Conservation (phyloP, 2,797 vertebrate species). For the Rhabdomys pumilio region DNA sequence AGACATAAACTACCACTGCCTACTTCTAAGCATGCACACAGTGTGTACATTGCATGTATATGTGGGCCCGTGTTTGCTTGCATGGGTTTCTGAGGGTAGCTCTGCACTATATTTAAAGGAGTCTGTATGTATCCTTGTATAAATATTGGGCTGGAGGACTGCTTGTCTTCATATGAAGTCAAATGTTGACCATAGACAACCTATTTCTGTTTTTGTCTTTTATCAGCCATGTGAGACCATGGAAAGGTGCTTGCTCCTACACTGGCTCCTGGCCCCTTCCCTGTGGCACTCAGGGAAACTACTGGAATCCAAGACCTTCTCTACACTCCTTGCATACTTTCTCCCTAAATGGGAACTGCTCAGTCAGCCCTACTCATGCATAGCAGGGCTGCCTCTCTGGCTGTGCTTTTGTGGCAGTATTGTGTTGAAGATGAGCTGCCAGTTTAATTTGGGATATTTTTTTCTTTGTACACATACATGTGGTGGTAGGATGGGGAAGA, state of each 20-base stretch:
- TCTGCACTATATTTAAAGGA: neutral
- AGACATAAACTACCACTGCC: neutral
- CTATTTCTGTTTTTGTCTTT: neutral
- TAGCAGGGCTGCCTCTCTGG: neutral
- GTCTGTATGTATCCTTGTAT: neutral
- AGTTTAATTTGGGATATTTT: neutral
- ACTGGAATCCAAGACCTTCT: neutral
- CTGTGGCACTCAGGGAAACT: neutral
- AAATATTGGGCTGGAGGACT: neutral
- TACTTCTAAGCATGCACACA: neutral
- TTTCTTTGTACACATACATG: neutral
- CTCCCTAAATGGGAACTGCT: neutral
- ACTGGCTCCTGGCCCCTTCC: neutral
- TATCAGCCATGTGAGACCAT: neutral
- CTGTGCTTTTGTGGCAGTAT: neutral
- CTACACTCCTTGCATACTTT: neutral
- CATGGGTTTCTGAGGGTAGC: neutral
- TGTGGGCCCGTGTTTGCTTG: neutral
- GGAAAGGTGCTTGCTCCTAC: neutral
- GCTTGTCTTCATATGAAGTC: neutral
- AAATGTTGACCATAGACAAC: neutral
- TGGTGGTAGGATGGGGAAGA: too few species aligned
- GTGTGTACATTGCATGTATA: neutral
- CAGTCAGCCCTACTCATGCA: rapidly evolving
- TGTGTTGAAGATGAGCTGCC: neutral